A percentile compares a stretch with the other conserved stretches of the same genome.
Conservation (phyloP, 2,888 invertebrate species). For the Eulithis testata region DNA sequence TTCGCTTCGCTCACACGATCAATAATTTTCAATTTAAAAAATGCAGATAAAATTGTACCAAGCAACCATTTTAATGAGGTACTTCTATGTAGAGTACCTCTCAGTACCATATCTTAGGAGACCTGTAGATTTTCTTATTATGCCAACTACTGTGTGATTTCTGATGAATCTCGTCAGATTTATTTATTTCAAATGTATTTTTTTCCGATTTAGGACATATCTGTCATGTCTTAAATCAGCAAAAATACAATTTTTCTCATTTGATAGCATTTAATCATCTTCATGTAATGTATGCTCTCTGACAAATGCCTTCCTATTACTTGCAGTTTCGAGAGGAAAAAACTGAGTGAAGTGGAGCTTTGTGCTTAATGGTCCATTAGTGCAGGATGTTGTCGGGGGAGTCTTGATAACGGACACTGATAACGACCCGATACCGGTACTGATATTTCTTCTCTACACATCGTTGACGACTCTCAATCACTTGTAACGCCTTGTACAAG, state of each 20-base stretch:
- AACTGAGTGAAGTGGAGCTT: conserved; percentile 38
- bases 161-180: too few relatives aligned
- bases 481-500: too few relatives aligned
- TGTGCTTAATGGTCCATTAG: conserved; percentile 51
- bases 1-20: too few relatives aligned
- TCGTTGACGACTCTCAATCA: not conserved
- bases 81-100: not conserved
- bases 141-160: too few relatives aligned
- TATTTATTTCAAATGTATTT: too few relatives aligned
- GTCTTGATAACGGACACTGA: not conserved
- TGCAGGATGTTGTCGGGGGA: conserved; percentile 23
- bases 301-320: conserved; percentile 18
- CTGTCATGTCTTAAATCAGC: too few relatives aligned
- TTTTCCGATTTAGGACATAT: too few relatives aligned
- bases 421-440: conserved; percentile 5
- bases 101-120: not conserved
- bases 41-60: not conserved
- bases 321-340: conserved; percentile 34
- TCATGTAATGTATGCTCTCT: conserved; percentile 2
- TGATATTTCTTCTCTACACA: not conserved
- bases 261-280: not conserved
- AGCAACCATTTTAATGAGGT: not conserved
- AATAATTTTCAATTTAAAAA: not conserved
- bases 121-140: too few relatives aligned
- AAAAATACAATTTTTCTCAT: not conserved